Base-by-base conservation (phyloP, 1,140 invertebrate genomes). In the Teleopsis dalmanni region DNA sequence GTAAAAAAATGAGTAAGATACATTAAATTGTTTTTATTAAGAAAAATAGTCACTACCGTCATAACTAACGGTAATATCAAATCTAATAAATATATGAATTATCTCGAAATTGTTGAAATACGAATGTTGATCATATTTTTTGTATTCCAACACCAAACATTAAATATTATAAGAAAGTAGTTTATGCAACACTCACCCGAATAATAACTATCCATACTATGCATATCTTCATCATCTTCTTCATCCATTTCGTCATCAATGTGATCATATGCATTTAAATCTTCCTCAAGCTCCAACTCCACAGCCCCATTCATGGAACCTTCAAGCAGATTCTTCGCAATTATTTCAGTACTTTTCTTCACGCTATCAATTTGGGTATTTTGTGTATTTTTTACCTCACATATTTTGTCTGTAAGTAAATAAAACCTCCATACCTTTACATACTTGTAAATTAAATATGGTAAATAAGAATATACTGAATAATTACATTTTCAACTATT, bases 201-300 rank as follows among this genome's bases (percentile, higher is more conserved):
- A 47, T 52, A 66, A 44, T 61, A 66, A 50, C 64, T 66, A 55
- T 66, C 63, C 31, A 63, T 54, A 52, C 64, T 66, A 9, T 63
- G 56, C 37, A 65, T 48, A 48, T 66, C 63, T 46, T 63, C 60
- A 19, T 61, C 58, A 22, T 53, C 50, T 19, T 55, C 52, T 25
- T 43, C 43, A 33, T 40, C 34, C 10, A 40, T 26, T 10, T 48
- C 46, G 23, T 47, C 52, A 44, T 50, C 26, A n/a, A 46, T 22
- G 33, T 53, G 34, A 33, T 52, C 56, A 11, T 42, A 34, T 34
- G 42, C 48, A 25, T 43, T 42, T 23, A 36, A 46, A 10, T 62
- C 56, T 46, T 61, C 60, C n/a, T 64, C 62, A n/a, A 22, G 16
- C 3, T 18, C 41, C 4, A 31, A 25, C 19, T 22, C 25, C 14